A percentile compares a stretch with the other conserved stretches of the same genome.
Evolutionary conservation across 2,888 invertebrate species (phyloP).

Genomic region (Megamerina dolium): DNA sequence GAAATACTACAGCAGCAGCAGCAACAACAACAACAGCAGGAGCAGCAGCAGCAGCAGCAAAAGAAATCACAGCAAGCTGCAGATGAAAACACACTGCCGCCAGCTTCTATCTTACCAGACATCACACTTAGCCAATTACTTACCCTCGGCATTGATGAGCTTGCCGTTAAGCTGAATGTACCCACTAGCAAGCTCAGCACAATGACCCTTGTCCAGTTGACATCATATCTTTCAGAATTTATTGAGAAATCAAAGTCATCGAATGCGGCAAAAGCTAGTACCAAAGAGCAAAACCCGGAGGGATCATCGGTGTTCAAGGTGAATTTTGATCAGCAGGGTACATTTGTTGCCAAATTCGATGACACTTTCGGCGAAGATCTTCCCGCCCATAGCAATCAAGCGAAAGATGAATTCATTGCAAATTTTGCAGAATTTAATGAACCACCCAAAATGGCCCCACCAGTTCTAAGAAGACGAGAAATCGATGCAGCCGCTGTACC

Average conservation of each 20-base stretch:
- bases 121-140: slow-evolving; percentile 78
- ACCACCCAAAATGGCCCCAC: slow-evolving; percentile 25
- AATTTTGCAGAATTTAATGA: slow-evolving; percentile 60
- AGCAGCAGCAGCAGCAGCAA: slow-evolving; percentile 14
- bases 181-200: slow-evolving; percentile 72
- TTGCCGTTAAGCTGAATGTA: slow-evolving; percentile 69
- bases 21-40: slow-evolving; percentile 14
- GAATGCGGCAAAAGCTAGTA: slow-evolving; percentile 19
- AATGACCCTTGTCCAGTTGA: slow-evolving; percentile 81
- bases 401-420: slow-evolving; percentile 54
- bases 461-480: slow-evolving; percentile 1
- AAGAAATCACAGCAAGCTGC: slow-evolving; percentile 12
- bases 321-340: slow-evolving; percentile 47
- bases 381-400: slow-evolving; percentile 8
- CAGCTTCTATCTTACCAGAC: slow-evolving; percentile 50
- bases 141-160: slow-evolving; percentile 72
- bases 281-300: slow-evolving; percentile 8
- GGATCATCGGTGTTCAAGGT: slow-evolving; percentile 43
- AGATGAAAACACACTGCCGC: slow-evolving; percentile 16
- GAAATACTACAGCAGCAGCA: slow-evolving; percentile 38
- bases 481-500: slow-evolving; percentile 43
- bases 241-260: slow-evolving; percentile 48
- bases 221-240: slow-evolving; percentile 66
- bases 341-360: slow-evolving; percentile 58
- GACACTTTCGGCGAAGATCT: slow-evolving; percentile 56